Evolutionary conservation across 2,888 invertebrate species (phyloP).

Genomic region (Tenthredo livida): DNA sequence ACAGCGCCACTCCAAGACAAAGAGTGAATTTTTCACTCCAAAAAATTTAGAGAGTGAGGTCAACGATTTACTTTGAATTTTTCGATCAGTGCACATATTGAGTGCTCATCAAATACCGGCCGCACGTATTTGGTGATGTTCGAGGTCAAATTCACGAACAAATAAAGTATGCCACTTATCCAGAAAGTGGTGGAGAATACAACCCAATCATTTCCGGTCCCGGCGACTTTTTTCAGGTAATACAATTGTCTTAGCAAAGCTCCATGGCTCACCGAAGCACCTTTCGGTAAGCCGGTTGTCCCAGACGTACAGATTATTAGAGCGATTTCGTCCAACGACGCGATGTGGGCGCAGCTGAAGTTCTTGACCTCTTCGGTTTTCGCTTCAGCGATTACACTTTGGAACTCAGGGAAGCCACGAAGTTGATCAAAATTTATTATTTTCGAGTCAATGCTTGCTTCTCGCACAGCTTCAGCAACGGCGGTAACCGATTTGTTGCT

Average conservation of each 20-base stretch:
- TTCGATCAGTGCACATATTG: slow-evolving; percentile 66
- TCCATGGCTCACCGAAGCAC: slow-evolving; percentile 56
- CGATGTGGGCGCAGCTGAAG: slow-evolving; percentile 57
- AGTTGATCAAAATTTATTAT: slow-evolving; percentile 59
- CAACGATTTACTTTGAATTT: slow-evolving; percentile 69
- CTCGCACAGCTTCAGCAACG: slow-evolving; percentile 50
- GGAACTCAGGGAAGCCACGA: slow-evolving; percentile 42
- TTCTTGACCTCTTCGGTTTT: slow-evolving; percentile 49
- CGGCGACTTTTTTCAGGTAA: background rate
- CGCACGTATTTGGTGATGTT: slow-evolving; percentile 54
- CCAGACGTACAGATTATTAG: slow-evolving; percentile 72
- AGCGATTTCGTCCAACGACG: slow-evolving; percentile 59
- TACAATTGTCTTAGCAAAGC: slow-evolving; percentile 54
- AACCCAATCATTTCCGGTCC: background rate
- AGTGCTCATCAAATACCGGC: slow-evolving; percentile 60
- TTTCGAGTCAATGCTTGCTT: slow-evolving; percentile 54
- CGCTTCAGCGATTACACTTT: background rate
- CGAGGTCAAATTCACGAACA: slow-evolving; percentile 56
- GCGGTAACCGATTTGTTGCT: slow-evolving; percentile 50
- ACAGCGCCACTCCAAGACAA: too few relatives aligned
- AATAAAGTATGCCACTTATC: slow-evolving; percentile 67
- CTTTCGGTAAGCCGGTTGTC: slow-evolving; percentile 70
- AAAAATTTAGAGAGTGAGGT: too few relatives aligned
- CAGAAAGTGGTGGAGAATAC: slow-evolving; percentile 65
- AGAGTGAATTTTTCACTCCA: too few relatives aligned